Evolutionary conservation across 2,888 invertebrate species (phyloP).

Genomic region (Melipona beecheii): DNA sequence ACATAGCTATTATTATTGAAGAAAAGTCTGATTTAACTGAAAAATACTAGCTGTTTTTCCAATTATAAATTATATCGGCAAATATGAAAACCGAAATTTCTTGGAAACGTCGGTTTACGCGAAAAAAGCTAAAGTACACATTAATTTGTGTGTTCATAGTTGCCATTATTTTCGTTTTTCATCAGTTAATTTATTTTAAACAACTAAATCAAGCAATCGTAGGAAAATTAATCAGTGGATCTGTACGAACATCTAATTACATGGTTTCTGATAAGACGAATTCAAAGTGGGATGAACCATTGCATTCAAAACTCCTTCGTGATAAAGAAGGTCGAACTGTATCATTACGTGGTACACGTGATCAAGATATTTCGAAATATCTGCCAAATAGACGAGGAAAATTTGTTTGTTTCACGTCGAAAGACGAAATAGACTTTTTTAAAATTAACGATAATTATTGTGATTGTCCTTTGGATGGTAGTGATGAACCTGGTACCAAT

Average conservation of each 20-base stretch:
- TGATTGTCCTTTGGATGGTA: conserved; percentile 91
- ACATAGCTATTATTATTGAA: background rate
- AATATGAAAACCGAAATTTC: conserved; percentile 66
- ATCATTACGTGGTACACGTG: conserved; percentile 82
- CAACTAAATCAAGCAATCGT: conserved; percentile 74
- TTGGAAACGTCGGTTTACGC: conserved; percentile 64
- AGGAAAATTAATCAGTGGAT: conserved; percentile 62
- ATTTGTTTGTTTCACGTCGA: conserved; percentile 84
- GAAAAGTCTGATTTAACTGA: background rate
- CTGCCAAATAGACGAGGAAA: conserved; percentile 83
- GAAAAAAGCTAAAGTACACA: conserved; percentile 83
- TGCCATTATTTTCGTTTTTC: conserved; percentile 81
- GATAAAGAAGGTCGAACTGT: conserved; percentile 67
- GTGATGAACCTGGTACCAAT: conserved; percentile 93
- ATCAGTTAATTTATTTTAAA: conserved; percentile 84
- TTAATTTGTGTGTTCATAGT: conserved; percentile 82
- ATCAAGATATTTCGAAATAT: conserved; percentile 83
- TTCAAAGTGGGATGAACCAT: conserved; percentile 68
- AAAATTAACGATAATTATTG: conserved; percentile 94
- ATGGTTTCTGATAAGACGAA: conserved; percentile 36
- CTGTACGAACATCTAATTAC: conserved; percentile 45
- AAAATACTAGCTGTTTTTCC: background rate
- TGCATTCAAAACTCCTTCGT: conserved; percentile 69
- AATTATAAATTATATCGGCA: conserved; percentile 9
- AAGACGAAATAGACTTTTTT: conserved; percentile 85